A percentile compares a stretch with the other conserved stretches of the same genome.
Evolutionary conservation across 2,888 invertebrate genomes (phyloP).

Genomic region (Eupelmus urozonus): DNA sequence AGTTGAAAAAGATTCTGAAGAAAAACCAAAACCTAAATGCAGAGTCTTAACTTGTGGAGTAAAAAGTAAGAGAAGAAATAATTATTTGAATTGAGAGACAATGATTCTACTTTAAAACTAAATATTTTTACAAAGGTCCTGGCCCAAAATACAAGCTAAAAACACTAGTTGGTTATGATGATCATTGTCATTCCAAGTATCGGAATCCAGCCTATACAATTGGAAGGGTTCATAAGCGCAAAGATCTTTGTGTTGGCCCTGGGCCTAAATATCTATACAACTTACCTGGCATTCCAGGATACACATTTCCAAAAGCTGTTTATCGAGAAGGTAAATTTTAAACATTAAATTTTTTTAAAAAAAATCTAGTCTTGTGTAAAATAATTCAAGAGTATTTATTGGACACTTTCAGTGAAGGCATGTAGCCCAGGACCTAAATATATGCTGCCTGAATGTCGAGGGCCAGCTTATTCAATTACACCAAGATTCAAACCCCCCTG

Average conservation of each 20-base stretch:
- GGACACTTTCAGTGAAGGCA: background rate
- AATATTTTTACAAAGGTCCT: slow-evolving; percentile 73
- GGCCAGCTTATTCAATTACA: slow-evolving; percentile 63
- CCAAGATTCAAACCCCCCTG: background rate
- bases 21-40: background rate
- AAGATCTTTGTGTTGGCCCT: slow-evolving; percentile 71
- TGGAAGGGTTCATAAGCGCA: slow-evolving; percentile 73
- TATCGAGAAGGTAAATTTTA: slow-evolving; percentile 23
- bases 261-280: slow-evolving; percentile 78
- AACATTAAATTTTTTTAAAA: too few species aligned
- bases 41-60: slow-evolving; percentile 29
- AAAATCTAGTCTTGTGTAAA: background rate
- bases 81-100: background rate
- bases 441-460: slow-evolving; percentile 14
- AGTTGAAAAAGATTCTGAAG: slow-evolving; percentile 6
- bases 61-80: slow-evolving; percentile 24
- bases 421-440: slow-evolving; percentile 55
- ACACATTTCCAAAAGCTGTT: slow-evolving; percentile 28
- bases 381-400: background rate
- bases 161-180: slow-evolving; percentile 80
- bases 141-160: slow-evolving; percentile 82
- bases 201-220: slow-evolving; percentile 83
- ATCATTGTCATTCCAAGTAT: slow-evolving; percentile 81
- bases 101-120: background rate
- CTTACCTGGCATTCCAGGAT: slow-evolving; percentile 60